Evolutionary conservation across 2,113 vertebrate species (phyloP), one percentile per base, ranked within the genome.

Genomic region (Otocyon megalotis): DNA sequence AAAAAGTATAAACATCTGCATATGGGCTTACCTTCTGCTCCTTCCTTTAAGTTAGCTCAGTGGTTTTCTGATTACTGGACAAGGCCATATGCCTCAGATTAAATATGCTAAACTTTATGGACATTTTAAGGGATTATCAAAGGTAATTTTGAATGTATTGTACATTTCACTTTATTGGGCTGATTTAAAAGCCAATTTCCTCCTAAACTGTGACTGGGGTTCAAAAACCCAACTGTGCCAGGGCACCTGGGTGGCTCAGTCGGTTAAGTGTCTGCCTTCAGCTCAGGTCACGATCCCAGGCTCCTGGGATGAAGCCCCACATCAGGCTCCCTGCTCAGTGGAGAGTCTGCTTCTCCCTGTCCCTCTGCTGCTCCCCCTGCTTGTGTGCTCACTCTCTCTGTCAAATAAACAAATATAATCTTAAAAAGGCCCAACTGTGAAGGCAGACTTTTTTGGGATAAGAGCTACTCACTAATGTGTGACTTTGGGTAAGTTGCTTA

Each of bases 151-250:
- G 69, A 90, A 88, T 74, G 60, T 56, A 65, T 65, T 60, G n/a
- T 90, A 62, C 53, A 77, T 93, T 81, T 90, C 22, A 80, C 19
- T 37, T 94, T 74, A 83, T 5, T 67, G 56, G 60, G n/a, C 22
- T 93, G n/a, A 83, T 14, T 81, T 96, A 96, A 94, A 93, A 93
- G 48, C 35, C 16, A 92, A 5, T 92, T 93, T 94, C 62, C 35
- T 67, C 50, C 88, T 85, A 63, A 84, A 37, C 28, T 80, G 9
- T 81, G 63, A 81, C 43, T 63, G 76, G 32, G 95, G 35, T 63
- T 91, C 81, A 37, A 90, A 48, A 65, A 19, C 30, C 85, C 37
- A 92, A 86, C 80, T 1, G n/a, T n/a, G 72, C 43, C 43, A 43
- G 43, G 43, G 43, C 43, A 43, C 5, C 43, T 43, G 43, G 43